Evolutionary conservation across 2,888 invertebrate genomes (phyloP), one percentile per base, ranked within the genome.

Genomic region (Drosophila falleni): DNA sequence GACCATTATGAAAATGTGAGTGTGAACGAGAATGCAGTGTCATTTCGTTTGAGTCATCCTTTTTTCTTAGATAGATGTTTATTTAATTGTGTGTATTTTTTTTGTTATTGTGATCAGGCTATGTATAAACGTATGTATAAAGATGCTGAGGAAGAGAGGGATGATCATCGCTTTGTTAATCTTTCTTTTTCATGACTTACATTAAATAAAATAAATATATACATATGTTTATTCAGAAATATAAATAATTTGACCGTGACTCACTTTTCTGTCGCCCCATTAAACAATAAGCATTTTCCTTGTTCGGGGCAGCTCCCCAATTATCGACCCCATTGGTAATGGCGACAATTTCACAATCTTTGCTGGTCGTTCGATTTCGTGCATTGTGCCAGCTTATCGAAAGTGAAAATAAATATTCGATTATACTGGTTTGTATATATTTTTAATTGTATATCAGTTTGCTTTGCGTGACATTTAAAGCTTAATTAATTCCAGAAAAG

Each of bases 181-280:
- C 63, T 54, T 37, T 33, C 11, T 33, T 47, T 35, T 16, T 44
- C 33, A 41, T 60, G 41, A 42, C 15, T 47, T 23, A 58, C 53
- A 37, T 61, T 16, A n/a, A 35, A 53, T 62, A 1, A 26, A 46
- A 42, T 46, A 13, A n/a, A 51, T 41, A 44, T n/a, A 23, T n/a
- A 6, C 16, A 56, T 23, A 44, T 53, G 35, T 47, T 46, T 63
- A 50, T 64, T 53, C 62, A 65, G 39, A 23, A 47, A 29, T 74
- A 47, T 59, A 60, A 58, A 61, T 62, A 23, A 58, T 51, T 59
- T 74, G 79, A 68, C 79, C 79, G 62, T 81, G 81, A 80, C 81
- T 81, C 81, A 81, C 59, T 51, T 81, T 69, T 54, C 23, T 16
- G 47, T 41, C 41, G 29, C 53, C 53, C 64, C 67, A 62, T 74